Percentiles rank a stretch among this genome's conserved stretches.
Conservation (phyloP, 2,797 vertebrate species). For the Orientallactaga sibirica region DNA sequence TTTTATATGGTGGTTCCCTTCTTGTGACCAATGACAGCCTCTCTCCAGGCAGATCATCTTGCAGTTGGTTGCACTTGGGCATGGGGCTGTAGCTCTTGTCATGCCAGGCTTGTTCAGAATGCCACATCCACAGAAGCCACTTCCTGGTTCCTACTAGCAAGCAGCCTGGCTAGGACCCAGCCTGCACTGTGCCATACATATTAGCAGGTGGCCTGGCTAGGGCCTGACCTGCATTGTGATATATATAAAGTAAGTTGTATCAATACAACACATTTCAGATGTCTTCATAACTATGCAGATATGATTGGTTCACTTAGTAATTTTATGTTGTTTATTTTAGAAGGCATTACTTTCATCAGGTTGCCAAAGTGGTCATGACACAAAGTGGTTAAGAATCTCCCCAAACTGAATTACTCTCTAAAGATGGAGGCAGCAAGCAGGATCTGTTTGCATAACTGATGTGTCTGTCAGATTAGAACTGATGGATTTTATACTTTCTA, state of each 20-base stretch:
- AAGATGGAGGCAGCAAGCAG: not conserved
- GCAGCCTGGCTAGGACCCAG: no score
- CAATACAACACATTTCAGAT: not conserved
- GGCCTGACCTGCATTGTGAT: no score
- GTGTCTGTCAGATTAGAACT: constrained; percentile 22
- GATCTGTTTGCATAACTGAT: constrained; percentile 30
- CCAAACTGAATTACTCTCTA: not conserved
- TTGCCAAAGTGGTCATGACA: not conserved
- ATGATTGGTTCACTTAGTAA: not conserved
- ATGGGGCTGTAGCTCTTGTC: not conserved
- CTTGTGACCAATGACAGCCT: no score
- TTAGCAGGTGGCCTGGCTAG: no score
- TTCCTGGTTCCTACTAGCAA: no score
- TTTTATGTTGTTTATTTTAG: not conserved
- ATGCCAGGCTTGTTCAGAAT: no score
- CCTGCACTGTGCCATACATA: no score
- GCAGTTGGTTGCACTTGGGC: no score
- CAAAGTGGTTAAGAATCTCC: not conserved
- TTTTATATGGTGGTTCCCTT: no score
- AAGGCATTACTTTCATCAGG: not conserved
- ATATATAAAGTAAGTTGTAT: not conserved
- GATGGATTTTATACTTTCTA: not conserved
- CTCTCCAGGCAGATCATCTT: no score
- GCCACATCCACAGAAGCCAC: no score
- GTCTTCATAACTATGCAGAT: not conserved